Conservation (phyloP, 2,797 vertebrate species). For the Rhadinocentrus ornatus region DNA sequence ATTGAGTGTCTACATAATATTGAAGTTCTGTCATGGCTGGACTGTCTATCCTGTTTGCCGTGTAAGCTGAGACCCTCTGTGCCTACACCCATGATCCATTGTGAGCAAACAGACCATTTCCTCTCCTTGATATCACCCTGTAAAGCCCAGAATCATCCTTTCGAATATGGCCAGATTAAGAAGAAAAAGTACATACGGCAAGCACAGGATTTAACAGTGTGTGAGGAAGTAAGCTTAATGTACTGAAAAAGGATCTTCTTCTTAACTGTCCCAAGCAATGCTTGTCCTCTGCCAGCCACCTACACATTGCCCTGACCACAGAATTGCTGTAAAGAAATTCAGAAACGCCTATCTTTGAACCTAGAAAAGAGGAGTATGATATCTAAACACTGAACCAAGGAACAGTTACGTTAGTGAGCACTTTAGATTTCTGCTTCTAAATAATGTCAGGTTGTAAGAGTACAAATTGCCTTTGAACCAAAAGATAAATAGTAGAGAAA, state of each 20-base stretch:
- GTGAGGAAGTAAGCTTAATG: constrained; percentile 54
- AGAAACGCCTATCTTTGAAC: constrained; percentile 56
- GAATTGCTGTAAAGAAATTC: constrained; percentile 45
- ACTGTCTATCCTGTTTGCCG: constrained; percentile 47
- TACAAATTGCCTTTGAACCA: constrained; percentile 33
- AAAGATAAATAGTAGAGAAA: constrained; percentile 49
- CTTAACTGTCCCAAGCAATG: constrained; percentile 43
- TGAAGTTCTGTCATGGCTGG: constrained; percentile 41
- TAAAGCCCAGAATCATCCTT: constrained; percentile 50
- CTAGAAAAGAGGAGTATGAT: constrained; percentile 51
- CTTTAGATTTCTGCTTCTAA: constrained; percentile 56
- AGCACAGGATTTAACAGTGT: constrained; percentile 51
- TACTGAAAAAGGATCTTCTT: constrained; percentile 52
- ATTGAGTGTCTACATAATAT: constrained; percentile 17
- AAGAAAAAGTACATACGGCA: constrained; percentile 59
- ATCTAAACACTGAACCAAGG: constrained; percentile 50
- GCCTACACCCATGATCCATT: constrained; percentile 45
- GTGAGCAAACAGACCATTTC: constrained; percentile 57
- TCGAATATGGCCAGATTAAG: constrained; percentile 66
- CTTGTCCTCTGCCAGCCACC: constrained; percentile 53
- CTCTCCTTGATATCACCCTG: constrained; percentile 58
- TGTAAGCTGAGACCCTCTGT: constrained; percentile 58
- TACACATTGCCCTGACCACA: constrained; percentile 32
- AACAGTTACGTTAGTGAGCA: constrained; percentile 47
- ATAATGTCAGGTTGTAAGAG: constrained; percentile 52